Base-by-base conservation (phyloP, 2,113 vertebrate genomes). In the Notarius lentiginosus region DNA sequence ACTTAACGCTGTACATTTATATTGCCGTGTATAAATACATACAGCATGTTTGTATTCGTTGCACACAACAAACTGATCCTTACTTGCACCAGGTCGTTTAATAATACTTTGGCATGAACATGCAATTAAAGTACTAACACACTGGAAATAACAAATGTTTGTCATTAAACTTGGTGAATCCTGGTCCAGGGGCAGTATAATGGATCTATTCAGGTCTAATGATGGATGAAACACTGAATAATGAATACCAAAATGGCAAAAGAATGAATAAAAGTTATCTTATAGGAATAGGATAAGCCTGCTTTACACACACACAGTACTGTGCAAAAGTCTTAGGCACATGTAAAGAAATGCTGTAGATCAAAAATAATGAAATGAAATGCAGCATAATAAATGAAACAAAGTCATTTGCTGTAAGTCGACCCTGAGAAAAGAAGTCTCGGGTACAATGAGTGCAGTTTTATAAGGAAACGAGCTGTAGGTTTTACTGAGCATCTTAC, bases 1-100 rank as follows among this genome's bases (percentile, higher is more conserved):
- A 75, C 27, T 56, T 72, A 12, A 34, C 55, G 6, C 66, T 84
- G 22, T 56, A 84, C n/a, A 34, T 56, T 34, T 56, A 56, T 55
- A 56, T 49, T 14, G 51, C 18, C 55, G 58, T 72, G 20, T 24
- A 72, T 84, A 84, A 84, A 84, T 56, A 84, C 65, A 84, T 61
- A 81, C 79, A 61, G 18, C 51, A 72, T 56, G 82, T 84, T 55
- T 72, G 18, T 41, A 72, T 60, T 14, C 5, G 66, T 41, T 72
- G 30, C 15, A 70, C 49, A 70, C 18, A 72, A 51, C 27, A 34
- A 41, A 55, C 17, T 51, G 61, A 66, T 51, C 61, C 7, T 66
- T 83, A 27, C 14, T 79, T 79, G 75, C 12, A 79, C 75, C 11
- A 65, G 47, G 22, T 66, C 81, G 27, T 83, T 66, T 66, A 14